Base-by-base conservation (phyloP, 2,113 vertebrate genomes). In the Hemichromis elongatus region DNA sequence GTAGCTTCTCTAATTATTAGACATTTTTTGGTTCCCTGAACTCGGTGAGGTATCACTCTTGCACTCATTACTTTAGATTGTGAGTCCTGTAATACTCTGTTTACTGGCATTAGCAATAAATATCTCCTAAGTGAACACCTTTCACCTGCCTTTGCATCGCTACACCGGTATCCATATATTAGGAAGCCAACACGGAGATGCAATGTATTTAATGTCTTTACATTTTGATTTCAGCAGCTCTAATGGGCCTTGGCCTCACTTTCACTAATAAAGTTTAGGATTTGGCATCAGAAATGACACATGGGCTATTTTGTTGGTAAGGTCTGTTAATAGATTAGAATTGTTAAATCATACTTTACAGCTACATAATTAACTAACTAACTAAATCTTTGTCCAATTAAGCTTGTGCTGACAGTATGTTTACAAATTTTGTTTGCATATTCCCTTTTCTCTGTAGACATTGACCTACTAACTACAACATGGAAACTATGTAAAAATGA, bases 301-400 rank as follows among this genome's bases (percentile, higher is more conserved):
- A 0, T 30, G 24, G 16, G 24, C 42, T 50, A 12, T 50, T 50
- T 19, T 75, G 68, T 75, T 75, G 24, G 4, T 47, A 19, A 73
- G 66, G 10, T 28, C 40, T 5, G 66, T 45, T 0, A 42, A 73
- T 47, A 73, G 0, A 5, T 47, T 3, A 47, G 42, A 73, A 3
- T 47, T 73, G 40, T 47, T 19, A 7, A 73, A 28, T 73, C 24
- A 73, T 26, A 37, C 33, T 37, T 61, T 61, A n/a, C n/a, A 30
- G 5, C 28, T 30, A 30, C 28, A 6, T 33, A 6, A n/a, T n/a
- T n/a, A n/a, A n/a, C n/a, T n/a, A n/a, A 28, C n/a, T 8, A 50
- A 61, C 12, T 18, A 45, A 70, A 2, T 18, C 14, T 73, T 47
- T 47, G 14, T 24, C 0, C 0, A 19, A 3, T 47, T 73, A 73